These are phyloP conservation scores for Lampris incognitus DNA, from an alignment of 2,113 vertebrate genomes.

Conservation along the genomic window DNA sequence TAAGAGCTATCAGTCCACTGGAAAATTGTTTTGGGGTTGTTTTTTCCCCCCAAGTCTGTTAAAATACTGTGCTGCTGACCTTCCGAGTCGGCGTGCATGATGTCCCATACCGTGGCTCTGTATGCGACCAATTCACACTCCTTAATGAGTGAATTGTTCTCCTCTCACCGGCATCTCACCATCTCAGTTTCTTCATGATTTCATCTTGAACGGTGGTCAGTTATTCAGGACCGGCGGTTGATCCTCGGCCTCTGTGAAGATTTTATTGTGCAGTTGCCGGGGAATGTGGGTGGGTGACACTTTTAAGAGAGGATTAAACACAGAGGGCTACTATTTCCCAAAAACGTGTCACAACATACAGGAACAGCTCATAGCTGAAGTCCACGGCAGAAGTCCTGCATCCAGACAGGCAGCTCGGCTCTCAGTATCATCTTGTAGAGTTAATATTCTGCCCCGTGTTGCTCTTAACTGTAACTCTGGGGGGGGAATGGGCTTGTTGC, in stretches of 20 bases:
- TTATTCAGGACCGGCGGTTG: conserved; percentile 14
- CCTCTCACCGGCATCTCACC: conserved; percentile 69
- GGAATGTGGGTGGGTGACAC: no score
- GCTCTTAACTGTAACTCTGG: no score
- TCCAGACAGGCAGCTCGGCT: no score
- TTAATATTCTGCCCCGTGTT: no score
- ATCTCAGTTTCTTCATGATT: conserved; percentile 68
- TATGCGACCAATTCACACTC: conserved; percentile 61
- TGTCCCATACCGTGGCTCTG: conserved; percentile 65
- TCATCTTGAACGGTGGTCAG: conserved; percentile 33
- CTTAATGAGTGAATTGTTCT: conserved; percentile 52
- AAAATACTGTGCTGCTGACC: conserved; percentile 35
- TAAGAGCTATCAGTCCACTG: conserved; percentile 17
- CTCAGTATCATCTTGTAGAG: no score
- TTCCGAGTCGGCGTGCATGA: conserved; percentile 61
- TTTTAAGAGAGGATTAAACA: no score
- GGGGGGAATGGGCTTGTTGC: no score
- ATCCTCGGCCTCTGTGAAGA: neutral
- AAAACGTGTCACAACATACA: no score
- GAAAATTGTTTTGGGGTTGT: neutral
- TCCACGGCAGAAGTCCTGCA: no score
- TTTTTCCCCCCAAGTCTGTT: neutral
- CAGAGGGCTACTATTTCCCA: no score
- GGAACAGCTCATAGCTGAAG: no score
- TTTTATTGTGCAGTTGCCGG: neutral